Base-by-base conservation (phyloP, 2,888 invertebrate species). In the Myopa tessellatipennis region DNA sequence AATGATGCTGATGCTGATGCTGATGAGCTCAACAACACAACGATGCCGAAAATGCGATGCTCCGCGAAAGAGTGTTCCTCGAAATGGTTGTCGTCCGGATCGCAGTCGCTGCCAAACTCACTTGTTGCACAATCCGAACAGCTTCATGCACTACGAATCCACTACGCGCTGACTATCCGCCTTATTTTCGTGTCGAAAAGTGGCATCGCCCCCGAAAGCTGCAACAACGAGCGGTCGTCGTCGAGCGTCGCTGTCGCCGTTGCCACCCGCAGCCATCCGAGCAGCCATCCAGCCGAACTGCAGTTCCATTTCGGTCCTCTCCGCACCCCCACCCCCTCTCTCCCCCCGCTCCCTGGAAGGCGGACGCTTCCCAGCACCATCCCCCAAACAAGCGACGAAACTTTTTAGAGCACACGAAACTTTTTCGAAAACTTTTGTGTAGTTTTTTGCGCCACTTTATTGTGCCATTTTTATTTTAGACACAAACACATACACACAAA, bases 41-140 rank as follows among this genome's bases (percentile, higher is more conserved):
- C 26, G 26, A 26, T 26, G 26, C 26, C 26, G 26, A 26, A 26
- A 26, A 1, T 26, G n/a, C n/a, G n/a, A n/a, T 26, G 26, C 1
- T 26, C 26, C 26, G 26, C 26, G 26, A 26, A 26, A 26, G 26
- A n/a, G 55, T 55, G 55, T n/a, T 55, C 14, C 14, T 55, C n/a
- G 55, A 55, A 55, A 12, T 12, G 16, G 85, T 86, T 86, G 86
- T 85, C 85, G 85, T 87, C 86, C 86, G 86, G 86, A 82, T 87
- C 87, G 87, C 85, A 85, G 87, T 85, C 87, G 87, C 85, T 89
- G 87, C 86, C 88, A 87, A 89, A 89, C 88, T 89, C 89, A 89
- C 89, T 89, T 89, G 89, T 89, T 89, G 89, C 89, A 89, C 89
- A 89, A 87, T 86, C 85, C 85, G 84, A 86, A 80, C 79, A 84